These are phyloP conservation scores for Sternarchorhynchus goeldii DNA, from an alignment of 2,797 vertebrate genomes.

Conservation along the genomic window DNA sequence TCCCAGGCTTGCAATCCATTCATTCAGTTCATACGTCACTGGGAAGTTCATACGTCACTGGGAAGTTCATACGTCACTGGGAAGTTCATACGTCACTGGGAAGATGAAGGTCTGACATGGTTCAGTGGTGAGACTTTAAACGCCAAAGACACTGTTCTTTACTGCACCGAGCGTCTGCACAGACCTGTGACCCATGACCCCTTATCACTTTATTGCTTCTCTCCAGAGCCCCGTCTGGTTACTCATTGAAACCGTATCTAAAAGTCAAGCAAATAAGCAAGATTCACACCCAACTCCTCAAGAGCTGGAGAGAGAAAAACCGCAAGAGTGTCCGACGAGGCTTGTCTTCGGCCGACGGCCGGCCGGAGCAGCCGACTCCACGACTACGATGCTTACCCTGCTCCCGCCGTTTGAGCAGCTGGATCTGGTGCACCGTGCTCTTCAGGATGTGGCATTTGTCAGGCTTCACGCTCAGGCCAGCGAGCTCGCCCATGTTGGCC, in stretches of 20 bases:
- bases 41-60: no score
- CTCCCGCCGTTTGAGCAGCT: slow-evolving; percentile 91
- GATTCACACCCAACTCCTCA: not conserved
- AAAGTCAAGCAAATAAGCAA: slow-evolving; percentile 29
- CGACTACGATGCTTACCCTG: slow-evolving; percentile 77
- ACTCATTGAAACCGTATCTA: slow-evolving; percentile 41
- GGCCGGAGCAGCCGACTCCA: not conserved
- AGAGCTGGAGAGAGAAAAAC: no score
- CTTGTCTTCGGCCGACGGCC: not conserved
- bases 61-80: no score
- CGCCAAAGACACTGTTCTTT: no score
- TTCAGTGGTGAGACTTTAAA: no score
- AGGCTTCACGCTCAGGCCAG: slow-evolving; percentile 89
- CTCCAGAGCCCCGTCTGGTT: slow-evolving; percentile 24
- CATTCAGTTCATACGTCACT: no score
- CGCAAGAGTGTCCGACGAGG: no score
- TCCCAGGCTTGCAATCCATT: no score
- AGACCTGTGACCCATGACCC: not conserved
- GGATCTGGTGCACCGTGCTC: slow-evolving; percentile 94
- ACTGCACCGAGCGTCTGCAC: not conserved
- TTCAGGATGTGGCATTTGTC: slow-evolving; percentile 96
- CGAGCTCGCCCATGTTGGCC: slow-evolving; percentile 92
- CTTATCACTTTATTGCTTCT: slow-evolving; percentile 28
- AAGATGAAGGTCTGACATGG: no score
- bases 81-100: no score